Base-by-base conservation (phyloP, 2,113 vertebrate species). In the Acanthochromis polyacanthus region DNA sequence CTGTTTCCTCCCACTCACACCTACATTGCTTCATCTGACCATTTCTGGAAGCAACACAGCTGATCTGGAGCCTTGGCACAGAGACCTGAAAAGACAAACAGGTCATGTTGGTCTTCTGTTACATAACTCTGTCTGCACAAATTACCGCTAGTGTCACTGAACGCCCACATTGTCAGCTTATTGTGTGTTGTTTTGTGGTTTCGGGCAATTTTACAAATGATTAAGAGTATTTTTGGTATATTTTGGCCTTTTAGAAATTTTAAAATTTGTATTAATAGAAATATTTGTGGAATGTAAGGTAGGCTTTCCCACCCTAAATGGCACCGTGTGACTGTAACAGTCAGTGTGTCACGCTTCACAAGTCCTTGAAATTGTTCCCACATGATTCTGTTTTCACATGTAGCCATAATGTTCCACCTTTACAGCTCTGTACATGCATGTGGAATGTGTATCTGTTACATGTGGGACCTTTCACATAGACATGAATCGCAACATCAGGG, bases 351-450 rank as follows among this genome's bases (percentile, higher is more conserved):
- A 4, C 4, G 12, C 40, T 43, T 43, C 4, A 43, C 40, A 20
- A 50, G 60, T 28, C 55, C 56, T 60, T 68, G 58, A 64, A 67
- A 71, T 38, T 76, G n/a, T 30, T 30, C 57, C 8, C 62, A 61
- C 76, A 76, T 78, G 73, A 75, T 55, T 45, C 11, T 23, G 22
- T 53, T 75, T 85, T 83, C 77, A 78, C 72, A 68, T 40, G 74
- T n/a, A 51, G 59, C 8, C 53, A n/a, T 28, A 56, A 82, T 55
- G 64, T 86, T 67, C 68, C 38, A 38, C 53, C 51, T 56, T 64
- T 53, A 53, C 62, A 72, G 32, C 56, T 60, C 25, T 25, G 25
- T 15, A 14, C 14, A 6, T 6, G 1, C 50, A 52, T 62, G 30
- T 25, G 46, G 17, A 83, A 58, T 58, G 63, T 56, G 38, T 9